Base-by-base conservation (phyloP, 2,888 invertebrate species). In the Lumbricus terrestris region DNA sequence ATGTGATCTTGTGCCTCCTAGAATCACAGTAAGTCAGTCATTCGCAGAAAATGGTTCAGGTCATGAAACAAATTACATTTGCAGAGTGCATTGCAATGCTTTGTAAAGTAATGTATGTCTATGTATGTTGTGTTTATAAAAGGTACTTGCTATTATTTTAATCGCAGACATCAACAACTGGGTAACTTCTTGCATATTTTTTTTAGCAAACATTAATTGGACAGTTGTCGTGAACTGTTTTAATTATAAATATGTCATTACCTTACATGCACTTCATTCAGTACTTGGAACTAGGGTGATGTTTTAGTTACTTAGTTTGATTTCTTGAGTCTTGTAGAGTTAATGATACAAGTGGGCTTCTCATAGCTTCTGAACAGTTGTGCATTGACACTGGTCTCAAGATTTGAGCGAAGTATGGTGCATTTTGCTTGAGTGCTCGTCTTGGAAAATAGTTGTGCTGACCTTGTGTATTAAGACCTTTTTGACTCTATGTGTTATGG, bases 1-100 rank as follows among this genome's bases (percentile, higher is more conserved):
- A 96, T 96, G 96, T 91, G 96, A 96, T 92, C 93, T 99, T 91
- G 98, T 99, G 5, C 99, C 99, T 0, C 98, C 97, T 38, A 99
- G 99, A 99, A 98, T 98, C 0, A 99, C 99, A 83, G 96, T 96
- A 93, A 94, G 95, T 92, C 33, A 94, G 95, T 92, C 33, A 29
- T 82, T n/a, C n/a, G 29, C 42, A n/a, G 38, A 38, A 29, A n/a
- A 69, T 69, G 5, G 29, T 20, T 47, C 47, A 47, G 47, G 47
- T 47, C 47, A 23, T 47, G 47, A 1, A 69, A 5, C 29, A n/a
- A n/a, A 69, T n/a, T 69, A 69, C 4, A n/a, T 29, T n/a, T 16
- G n/a, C n/a, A 6, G 20, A 69, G n/a, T 69, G n/a, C n/a, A n/a
- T 69, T 69, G n/a, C 69, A 29, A 69, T 69, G n/a, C 69, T n/a